Evolutionary conservation across 1,140 invertebrate species (phyloP).

Genomic region (Hycleus phaleratus): DNA sequence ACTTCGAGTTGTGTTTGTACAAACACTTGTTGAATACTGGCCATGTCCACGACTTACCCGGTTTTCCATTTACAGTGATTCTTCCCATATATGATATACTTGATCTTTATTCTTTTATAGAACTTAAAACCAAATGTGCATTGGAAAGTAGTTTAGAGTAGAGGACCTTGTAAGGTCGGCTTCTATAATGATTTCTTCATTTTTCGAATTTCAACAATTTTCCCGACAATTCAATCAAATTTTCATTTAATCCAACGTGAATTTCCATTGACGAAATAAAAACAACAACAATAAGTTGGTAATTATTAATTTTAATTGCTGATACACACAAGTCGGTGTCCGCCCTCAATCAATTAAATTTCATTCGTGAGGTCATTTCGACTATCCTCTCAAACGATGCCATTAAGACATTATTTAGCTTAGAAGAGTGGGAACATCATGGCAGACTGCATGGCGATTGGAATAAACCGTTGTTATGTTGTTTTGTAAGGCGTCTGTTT

Average conservation of each 20-base stretch:
- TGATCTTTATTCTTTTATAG: slow-evolving; percentile 43
- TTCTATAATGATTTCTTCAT: slow-evolving; percentile 30
- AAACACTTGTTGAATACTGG: slow-evolving; percentile 22
- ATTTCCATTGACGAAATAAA: too few species aligned
- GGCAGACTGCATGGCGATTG: too few species aligned
- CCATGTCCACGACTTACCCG: slow-evolving; percentile 38
- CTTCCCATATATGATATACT: slow-evolving; percentile 43
- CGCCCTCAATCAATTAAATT: too few species aligned
- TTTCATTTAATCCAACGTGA: too few species aligned
- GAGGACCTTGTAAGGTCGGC: slow-evolving; percentile 39
- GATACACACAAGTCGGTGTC: too few species aligned
- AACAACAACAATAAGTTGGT: too few species aligned
- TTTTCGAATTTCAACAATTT: too few species aligned
- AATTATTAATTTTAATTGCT: too few species aligned
- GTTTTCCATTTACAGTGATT: slow-evolving; percentile 44
- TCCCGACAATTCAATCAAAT: too few species aligned
- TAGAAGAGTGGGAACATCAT: too few species aligned
- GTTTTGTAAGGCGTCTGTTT: too few species aligned
- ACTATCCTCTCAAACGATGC: neutral
- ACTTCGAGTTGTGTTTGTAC: neutral
- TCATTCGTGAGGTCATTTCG: neutral
- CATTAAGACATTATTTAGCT: slow-evolving; percentile 1
- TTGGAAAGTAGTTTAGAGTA: slow-evolving; percentile 37
- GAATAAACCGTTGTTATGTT: too few species aligned
- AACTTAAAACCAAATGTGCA: slow-evolving; percentile 36